Evolutionary conservation across 2,888 invertebrate species (phyloP).

Genomic region (Drosophila melanosoma): DNA sequence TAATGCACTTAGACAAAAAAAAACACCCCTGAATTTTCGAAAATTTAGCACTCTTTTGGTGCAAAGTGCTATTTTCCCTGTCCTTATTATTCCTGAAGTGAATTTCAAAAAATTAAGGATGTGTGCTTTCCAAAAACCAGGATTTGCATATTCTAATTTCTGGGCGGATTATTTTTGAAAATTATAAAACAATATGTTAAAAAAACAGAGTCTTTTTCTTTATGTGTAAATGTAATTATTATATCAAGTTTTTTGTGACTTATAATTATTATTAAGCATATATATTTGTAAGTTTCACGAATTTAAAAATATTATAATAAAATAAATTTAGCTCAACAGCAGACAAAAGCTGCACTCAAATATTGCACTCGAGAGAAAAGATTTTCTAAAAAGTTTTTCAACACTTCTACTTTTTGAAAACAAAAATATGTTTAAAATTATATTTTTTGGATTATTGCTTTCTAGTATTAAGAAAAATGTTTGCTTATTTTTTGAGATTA

Average conservation of each 20-base stretch:
- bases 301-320: not conserved
- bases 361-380: not conserved
- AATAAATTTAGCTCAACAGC: not conserved
- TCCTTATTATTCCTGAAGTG: not conserved
- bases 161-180: not conserved
- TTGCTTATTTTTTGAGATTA: not conserved
- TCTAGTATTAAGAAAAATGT: not conserved
- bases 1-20: not conserved
- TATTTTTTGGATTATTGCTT: not conserved
- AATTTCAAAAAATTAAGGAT: not conserved
- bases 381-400: too few relatives aligned
- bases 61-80: not conserved
- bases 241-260: not conserved
- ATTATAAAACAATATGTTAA: not conserved
- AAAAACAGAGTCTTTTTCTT: not conserved
- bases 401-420: not conserved
- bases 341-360: not conserved
- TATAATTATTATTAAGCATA: not conserved
- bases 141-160: not conserved
- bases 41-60: not conserved
- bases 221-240: not conserved
- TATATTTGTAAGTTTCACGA: not conserved
- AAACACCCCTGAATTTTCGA: not conserved
- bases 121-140: not conserved
- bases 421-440: not conserved